Evolutionary conservation across 1,140 invertebrate genomes (phyloP), one percentile per base, ranked within the genome.

Genomic region (Sitobion miscanthi): DNA sequence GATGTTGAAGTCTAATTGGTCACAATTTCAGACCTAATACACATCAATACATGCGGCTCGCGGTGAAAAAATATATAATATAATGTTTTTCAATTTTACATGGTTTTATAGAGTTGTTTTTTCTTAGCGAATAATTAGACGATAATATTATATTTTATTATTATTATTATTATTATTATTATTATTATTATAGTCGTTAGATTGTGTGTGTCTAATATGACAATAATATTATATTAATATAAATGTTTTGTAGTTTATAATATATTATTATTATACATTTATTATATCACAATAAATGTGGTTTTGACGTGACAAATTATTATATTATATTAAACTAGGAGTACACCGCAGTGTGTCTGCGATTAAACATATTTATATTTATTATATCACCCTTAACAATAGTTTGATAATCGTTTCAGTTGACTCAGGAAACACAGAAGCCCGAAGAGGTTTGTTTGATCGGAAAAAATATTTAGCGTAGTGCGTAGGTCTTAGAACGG

Each of bases 401-500:
- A 85, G 91, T 86, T 86, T 93, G 82, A 93, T 93, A 93, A 93
- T 86, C 20, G 52, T 93, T 93, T 93, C 91, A 93, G 91, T 93
- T 86, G 91, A 85, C 82, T 93, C 38, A 52, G 91, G 91, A 93
- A 93, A 86, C 91, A 25, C 91, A 93, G 91, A 93, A 93, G 91
- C 77, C 91, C 82, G 91, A 93, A n/a, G 91, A 87, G 90, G 93
- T 94, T 94, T 91, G 89, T 94, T 52, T 87, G 82, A 87, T 49
- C 83, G 47, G 62, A 86, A 25, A 91, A 92, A 83, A 52, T 85
- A 93, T 90, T 83, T 88, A 90, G 89, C 9, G 87, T 93, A 93
- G 93, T 90, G 9, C 14, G 47, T 93, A 82, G 77, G 77, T 38
- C 11, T 93, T 90, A 77, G 54, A 90, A 57, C 52, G 21, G n/a